These are phyloP conservation scores for Gonocerus acuteangulatus DNA, from an alignment of 2,888 invertebrate genomes.

Conservation along the genomic window DNA sequence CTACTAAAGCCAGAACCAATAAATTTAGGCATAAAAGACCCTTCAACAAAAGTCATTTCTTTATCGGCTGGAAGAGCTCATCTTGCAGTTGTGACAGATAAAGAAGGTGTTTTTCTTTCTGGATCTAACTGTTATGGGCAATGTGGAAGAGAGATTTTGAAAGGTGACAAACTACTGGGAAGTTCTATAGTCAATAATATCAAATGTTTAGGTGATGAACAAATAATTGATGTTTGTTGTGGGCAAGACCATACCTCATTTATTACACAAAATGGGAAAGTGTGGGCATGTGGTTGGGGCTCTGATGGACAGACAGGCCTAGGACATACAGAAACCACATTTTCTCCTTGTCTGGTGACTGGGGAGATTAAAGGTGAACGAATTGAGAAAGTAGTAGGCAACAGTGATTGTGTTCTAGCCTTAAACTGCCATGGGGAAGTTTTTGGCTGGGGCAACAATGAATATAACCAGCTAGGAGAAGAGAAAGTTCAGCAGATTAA, in stretches of 20 bases:
- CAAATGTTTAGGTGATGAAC: slow-evolving; percentile 52
- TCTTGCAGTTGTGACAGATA: slow-evolving; percentile 65
- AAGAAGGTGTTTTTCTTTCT: slow-evolving; percentile 70
- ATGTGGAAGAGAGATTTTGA: slow-evolving; percentile 74
- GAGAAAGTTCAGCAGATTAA: slow-evolving; percentile 59
- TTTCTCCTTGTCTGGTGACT: slow-evolving; percentile 53
- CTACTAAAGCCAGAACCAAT: slow-evolving; percentile 66
- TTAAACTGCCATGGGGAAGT: slow-evolving; percentile 83
- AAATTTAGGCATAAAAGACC: slow-evolving; percentile 55
- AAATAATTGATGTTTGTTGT: slow-evolving; percentile 62
- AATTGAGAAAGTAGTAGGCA: slow-evolving; percentile 70
- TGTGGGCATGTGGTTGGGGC: slow-evolving; percentile 87
- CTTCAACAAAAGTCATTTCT: slow-evolving; percentile 49
- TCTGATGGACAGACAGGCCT: slow-evolving; percentile 91
- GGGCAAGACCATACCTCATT: slow-evolving; percentile 89
- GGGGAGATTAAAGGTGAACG: slow-evolving; percentile 78
- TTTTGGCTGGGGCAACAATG: slow-evolving; percentile 96
- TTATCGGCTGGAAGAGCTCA: slow-evolving; percentile 84
- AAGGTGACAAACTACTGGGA: slow-evolving; percentile 62
- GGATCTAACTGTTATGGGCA: slow-evolving; percentile 93
- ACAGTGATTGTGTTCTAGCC: slow-evolving; percentile 82
- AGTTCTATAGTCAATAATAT: slow-evolving; percentile 62
- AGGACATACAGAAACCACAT: slow-evolving; percentile 55
- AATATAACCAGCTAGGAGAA: slow-evolving; percentile 71
- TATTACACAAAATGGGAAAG: slow-evolving; percentile 67